A percentile compares a stretch with the other conserved stretches of the same genome.
Evolutionary conservation across 1,140 invertebrate genomes (phyloP).

Genomic region (Drosophila mayri): DNA sequence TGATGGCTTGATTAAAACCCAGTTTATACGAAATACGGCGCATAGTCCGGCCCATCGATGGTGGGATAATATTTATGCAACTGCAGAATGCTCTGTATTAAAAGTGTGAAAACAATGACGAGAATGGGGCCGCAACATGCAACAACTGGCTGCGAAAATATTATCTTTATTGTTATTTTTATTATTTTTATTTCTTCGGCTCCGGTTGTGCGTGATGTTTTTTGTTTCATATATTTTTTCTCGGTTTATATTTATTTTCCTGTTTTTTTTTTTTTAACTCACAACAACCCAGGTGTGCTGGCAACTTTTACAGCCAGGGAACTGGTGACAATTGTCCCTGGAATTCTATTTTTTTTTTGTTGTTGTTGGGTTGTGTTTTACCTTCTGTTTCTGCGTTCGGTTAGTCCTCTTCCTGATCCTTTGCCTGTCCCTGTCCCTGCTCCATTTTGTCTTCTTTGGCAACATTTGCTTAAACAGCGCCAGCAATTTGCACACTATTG

Average conservation of each 20-base stretch:
- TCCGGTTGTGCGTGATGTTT: slow-evolving; percentile 28
- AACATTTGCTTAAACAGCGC: slow-evolving; percentile 78
- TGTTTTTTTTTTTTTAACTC: slow-evolving; percentile 11
- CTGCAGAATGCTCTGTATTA: slow-evolving; percentile 62
- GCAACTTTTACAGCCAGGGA: slow-evolving; percentile 48
- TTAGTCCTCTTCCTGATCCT: slow-evolving; percentile 19
- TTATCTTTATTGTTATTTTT: slow-evolving; percentile 65
- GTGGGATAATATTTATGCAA: slow-evolving; percentile 60
- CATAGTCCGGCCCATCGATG: not conserved
- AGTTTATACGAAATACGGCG: slow-evolving; percentile 24
- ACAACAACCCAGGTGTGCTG: slow-evolving; percentile 46
- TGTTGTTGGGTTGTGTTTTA: slow-evolving; percentile 32
- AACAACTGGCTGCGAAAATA: slow-evolving; percentile 63
- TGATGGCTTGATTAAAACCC: slow-evolving; percentile 55
- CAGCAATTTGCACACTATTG: slow-evolving; percentile 80
- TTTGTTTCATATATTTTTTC: slow-evolving; percentile 38
- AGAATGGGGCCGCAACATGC: slow-evolving; percentile 11
- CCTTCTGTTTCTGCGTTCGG: slow-evolving; percentile 26
- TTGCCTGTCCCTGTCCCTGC: slow-evolving; percentile 21
- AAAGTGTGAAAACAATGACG: slow-evolving; percentile 48
- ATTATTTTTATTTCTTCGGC: slow-evolving; percentile 38
- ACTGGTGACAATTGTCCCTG: slow-evolving; percentile 62
- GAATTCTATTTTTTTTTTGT: slow-evolving; percentile 1
- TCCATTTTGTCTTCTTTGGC: slow-evolving; percentile 41
- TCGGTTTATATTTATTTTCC: slow-evolving; percentile 35